Evolutionary conservation across 2,888 invertebrate species (phyloP), one percentile per base, ranked within the genome.

Genomic region (Azorinus chamasolen): DNA sequence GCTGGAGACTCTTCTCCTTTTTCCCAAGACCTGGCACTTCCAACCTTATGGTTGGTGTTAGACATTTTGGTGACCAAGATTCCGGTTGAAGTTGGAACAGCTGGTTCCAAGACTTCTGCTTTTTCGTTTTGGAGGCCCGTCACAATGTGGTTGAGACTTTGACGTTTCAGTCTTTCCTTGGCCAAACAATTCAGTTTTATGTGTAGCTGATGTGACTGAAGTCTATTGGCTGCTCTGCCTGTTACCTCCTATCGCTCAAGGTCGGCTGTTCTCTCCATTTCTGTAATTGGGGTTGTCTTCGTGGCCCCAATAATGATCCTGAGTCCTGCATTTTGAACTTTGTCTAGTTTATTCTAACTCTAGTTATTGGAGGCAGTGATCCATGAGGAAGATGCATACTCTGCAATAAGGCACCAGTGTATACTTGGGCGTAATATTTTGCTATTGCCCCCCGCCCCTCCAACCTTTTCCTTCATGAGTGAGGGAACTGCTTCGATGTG

Each of bases 251-350:
- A 20, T 27, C 5, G 54, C 20, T 16, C 54, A 20, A 54, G 54
- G 54, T 54, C 18, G 39, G 54, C 27, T 43, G 58, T 45, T 39
- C 41, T 58, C 25, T 58, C 58, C 58, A 58, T 58, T 58, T 58
- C 58, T 45, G 20, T 16, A 16, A 43, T 22, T 27, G 65, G 65
- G 5, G 65, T 65, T 41, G 43, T 58, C 41, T 58, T 58, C 58
- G 41, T 58, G 39, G 58, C 58, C 24, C 58, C 45, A 16, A 58
- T 39, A 18, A 58, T 39, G 5, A 58, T 58, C 12, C 20, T 8
- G 10, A 58, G 58, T 16, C 58, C 41, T 12, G 27, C 16, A 22
- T 58, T 41, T 58, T 45, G 45, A 20, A 45, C 45, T 16, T 45
- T 45, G 45, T 45, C 32, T 10, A 32, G 32, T 32, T 32, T 32